Evolutionary conservation across 2,888 invertebrate genomes (phyloP), one percentile per base, ranked within the genome.

Genomic region (Euphydryas editha): DNA sequence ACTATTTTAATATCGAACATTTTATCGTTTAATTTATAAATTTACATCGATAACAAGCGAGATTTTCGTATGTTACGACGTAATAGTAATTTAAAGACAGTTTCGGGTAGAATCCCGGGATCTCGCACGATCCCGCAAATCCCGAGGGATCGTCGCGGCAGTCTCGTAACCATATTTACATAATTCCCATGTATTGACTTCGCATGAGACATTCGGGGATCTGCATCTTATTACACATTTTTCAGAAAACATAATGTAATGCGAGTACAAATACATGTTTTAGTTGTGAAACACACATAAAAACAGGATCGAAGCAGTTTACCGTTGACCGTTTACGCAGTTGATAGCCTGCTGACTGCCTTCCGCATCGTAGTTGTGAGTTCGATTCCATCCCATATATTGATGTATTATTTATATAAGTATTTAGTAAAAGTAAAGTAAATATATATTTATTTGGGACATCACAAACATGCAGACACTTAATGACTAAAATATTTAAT

Each of bases 41-140:
- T 11, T 47, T 47, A 18, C 10, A 55, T 56, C 36, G 30, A 54
- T 44, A 46, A 39, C 36, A n/a, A 60, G 44, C 44, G 47, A 58
- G 58, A 65, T 61, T 65, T 51, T 39, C 57, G 46, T 36, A 65
- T 65, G 64, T 60, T 51, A 11, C 39, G 20, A 65, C 51, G 24
- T 49, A 30, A 58, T 63, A 20, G 65, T 68, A 59, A 59, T 65
- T 59, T 59, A 59, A 51, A 58, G 49, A 65, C 58, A 55, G 64
- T 65, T 59, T 17, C 55, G 47, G 49, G 62, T 57, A 39, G 51
- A 63, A 17, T 49, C 59, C 39, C 46, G 57, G 42, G 24, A 54
- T 39, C 61, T 55, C 55, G 44, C 51, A 47, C 62, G 46, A 68
- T 65, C 65, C 62, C 51, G 47, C 58, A 62, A 62, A 68, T 68